Evolutionary conservation across 1,140 invertebrate species (phyloP).

Genomic region (Micrasema minimum): DNA sequence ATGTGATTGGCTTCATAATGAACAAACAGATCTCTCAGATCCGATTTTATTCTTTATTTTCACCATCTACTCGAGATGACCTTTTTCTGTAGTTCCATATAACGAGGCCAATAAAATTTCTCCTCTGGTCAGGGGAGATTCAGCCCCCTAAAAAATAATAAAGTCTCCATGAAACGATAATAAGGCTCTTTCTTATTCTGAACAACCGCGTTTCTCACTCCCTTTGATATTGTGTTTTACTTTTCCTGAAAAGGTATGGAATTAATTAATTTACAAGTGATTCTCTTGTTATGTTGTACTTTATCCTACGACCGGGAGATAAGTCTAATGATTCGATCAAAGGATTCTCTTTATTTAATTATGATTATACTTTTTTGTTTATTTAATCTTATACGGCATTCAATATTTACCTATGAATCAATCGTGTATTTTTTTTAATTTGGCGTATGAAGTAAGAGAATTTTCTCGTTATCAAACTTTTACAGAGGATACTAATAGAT

Average conservation of each 20-base stretch:
- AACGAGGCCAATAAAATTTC: constrained; percentile 30
- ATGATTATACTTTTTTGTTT: too few relatives aligned
- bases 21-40: constrained; percentile 23
- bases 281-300: not conserved
- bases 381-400: too few relatives aligned
- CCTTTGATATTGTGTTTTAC: constrained; percentile 17
- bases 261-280: constrained; percentile 37
- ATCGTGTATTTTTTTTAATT: too few relatives aligned
- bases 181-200: constrained; percentile 21
- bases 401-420: too few relatives aligned
- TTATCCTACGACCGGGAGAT: not conserved
- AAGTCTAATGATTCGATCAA: constrained; percentile 13
- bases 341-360: too few relatives aligned
- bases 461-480: too few relatives aligned
- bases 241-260: not conserved
- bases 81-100: constrained; percentile 16
- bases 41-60: constrained; percentile 18
- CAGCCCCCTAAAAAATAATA: constrained; percentile 14
- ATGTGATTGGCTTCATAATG: constrained; percentile 33
- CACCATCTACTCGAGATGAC: not conserved
- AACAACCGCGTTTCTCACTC: constrained; percentile 17
- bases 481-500: too few relatives aligned
- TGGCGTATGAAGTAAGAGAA: too few relatives aligned
- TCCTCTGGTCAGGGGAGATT: constrained; percentile 15
- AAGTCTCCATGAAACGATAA: constrained; percentile 14